phyloP scores from a whole-genome alignment of 2,113 vertebrate species.

The Leptosomus discolor region DNA sequence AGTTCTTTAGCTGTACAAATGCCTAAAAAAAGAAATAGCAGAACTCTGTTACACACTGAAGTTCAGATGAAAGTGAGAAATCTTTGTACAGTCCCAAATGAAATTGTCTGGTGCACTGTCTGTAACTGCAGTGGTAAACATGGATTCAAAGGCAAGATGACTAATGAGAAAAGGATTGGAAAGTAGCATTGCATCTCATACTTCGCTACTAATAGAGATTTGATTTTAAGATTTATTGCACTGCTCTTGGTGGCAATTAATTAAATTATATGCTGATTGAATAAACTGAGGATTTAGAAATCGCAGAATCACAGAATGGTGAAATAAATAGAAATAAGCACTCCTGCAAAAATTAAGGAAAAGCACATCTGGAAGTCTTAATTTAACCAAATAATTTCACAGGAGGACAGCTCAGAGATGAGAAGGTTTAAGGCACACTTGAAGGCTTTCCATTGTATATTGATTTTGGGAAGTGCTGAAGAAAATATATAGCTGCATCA shows the following conservation, averaged over 20 bases:
- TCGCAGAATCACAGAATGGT: too few species aligned
- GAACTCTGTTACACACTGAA: background rate
- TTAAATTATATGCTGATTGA: background rate
- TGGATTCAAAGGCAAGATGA: background rate
- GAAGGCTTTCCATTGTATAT: background rate
- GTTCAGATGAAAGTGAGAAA: background rate
- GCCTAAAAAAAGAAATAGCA: background rate
- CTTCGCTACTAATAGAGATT: background rate
- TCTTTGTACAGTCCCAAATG: background rate
- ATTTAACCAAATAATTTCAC: background rate
- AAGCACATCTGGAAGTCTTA: background rate
- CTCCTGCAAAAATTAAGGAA: background rate
- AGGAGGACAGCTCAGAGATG: background rate
- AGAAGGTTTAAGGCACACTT: background rate
- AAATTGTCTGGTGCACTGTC: background rate
- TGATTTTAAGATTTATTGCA: background rate
- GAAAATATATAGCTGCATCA: background rate
- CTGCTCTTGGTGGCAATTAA: background rate
- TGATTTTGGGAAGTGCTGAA: background rate
- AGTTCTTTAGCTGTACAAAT: background rate
- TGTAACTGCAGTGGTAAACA: background rate
- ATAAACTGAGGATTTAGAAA: background rate
- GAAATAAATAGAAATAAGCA: too few species aligned
- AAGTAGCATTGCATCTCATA: background rate
- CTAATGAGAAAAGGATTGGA: background rate